Conservation (phyloP, 2,888 invertebrate species). For the Drosophila ustulata region DNA sequence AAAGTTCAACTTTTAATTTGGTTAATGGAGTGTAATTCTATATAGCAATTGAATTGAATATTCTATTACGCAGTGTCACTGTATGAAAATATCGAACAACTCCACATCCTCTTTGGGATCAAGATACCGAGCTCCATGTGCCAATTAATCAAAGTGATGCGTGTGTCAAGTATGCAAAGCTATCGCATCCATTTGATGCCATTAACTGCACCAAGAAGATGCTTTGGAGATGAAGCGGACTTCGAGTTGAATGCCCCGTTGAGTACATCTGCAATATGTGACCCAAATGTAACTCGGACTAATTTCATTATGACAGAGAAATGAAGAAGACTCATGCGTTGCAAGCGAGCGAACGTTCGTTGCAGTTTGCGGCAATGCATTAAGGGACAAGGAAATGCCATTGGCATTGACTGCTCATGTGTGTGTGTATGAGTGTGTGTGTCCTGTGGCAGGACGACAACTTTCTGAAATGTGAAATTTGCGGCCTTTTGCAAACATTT, state of each 20-base stretch:
- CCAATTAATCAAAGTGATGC: background rate
- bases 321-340: slow-evolving; percentile 39
- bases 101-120: background rate
- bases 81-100: background rate
- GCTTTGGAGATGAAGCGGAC: background rate
- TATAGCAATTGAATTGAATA: too few relatives aligned
- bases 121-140: background rate
- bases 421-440: background rate
- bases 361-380: slow-evolving; percentile 50
- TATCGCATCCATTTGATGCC: background rate
- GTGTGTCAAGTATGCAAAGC: background rate
- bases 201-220: background rate
- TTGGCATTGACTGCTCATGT: slow-evolving; percentile 49
- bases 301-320: slow-evolving; percentile 62
- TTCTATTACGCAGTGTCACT: background rate
- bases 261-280: slow-evolving; percentile 58
- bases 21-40: too few relatives aligned
- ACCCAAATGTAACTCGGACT: slow-evolving; percentile 51
- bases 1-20: too few relatives aligned
- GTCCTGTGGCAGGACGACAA: slow-evolving; percentile 56
- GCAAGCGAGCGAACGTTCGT: slow-evolving; percentile 1
- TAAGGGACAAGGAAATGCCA: slow-evolving; percentile 60
- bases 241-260: slow-evolving; percentile 29
- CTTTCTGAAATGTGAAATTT: slow-evolving; percentile 70
- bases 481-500: slow-evolving; percentile 73